Evolutionary conservation across 2,797 vertebrate species (phyloP).

Genomic region (Enoplosus armatus): DNA sequence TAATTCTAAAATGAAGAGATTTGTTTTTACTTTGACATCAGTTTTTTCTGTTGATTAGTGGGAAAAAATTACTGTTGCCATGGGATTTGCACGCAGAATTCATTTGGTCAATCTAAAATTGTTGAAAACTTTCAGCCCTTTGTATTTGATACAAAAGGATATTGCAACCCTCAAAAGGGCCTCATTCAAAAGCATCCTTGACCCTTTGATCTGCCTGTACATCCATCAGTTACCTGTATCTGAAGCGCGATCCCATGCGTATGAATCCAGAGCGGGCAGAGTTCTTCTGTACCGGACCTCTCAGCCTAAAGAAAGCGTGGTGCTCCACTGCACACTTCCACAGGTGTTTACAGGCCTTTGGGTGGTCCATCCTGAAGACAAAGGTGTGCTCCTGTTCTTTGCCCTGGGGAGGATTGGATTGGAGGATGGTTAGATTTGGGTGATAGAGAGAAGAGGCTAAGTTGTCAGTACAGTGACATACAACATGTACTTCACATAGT

Average conservation of each 20-base stretch:
- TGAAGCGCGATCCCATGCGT: conserved; percentile 96
- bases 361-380: conserved; percentile 97
- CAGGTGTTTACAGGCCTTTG: conserved; percentile 98
- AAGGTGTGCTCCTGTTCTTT: conserved; percentile 99
- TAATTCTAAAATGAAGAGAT: too few relatives aligned
- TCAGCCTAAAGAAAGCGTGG: conserved; percentile 97
- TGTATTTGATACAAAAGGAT: background rate
- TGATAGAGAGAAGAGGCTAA: background rate
- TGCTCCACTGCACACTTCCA: conserved; percentile 99
- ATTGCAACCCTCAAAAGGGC: background rate
- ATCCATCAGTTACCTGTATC: conserved; percentile 90
- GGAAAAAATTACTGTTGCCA: background rate
- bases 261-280: conserved; percentile 92
- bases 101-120: background rate
- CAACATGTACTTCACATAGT: background rate
- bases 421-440: background rate
- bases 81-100: background rate
- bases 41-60: background rate
- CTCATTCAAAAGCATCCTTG: background rate
- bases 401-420: conserved; percentile 79
- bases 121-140: background rate
- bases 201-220: background rate
- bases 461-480: background rate
- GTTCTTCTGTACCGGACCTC: conserved; percentile 94
- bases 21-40: too few relatives aligned